These are phyloP conservation scores for Holotrichia oblita DNA, from an alignment of 1,140 invertebrate species.

Conservation along the genomic window DNA sequence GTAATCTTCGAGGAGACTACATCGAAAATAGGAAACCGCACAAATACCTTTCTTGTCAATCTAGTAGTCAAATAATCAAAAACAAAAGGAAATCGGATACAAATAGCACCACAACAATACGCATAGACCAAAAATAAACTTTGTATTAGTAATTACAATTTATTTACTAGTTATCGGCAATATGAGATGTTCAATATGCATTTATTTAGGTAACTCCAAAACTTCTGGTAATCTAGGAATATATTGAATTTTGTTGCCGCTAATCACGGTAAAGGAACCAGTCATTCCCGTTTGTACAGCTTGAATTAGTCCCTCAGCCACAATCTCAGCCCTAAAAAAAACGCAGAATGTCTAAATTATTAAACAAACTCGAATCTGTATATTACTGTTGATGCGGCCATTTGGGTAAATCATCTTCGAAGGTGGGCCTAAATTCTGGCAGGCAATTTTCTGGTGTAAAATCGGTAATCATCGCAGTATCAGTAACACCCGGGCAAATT, in stretches of 20 bases:
- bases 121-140: background rate
- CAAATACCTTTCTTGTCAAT: no score
- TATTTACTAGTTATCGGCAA: no score
- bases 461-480: slow-evolving; percentile 42
- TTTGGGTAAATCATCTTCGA: background rate
- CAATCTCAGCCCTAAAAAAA: slow-evolving; percentile 49
- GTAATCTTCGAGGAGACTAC: no score
- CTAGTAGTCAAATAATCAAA: no score
- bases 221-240: background rate
- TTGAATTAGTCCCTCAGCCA: slow-evolving; percentile 62
- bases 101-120: background rate
- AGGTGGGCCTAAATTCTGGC: background rate
- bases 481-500: slow-evolving; percentile 58
- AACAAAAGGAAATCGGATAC: no score
- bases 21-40: no score
- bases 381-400: slow-evolving; percentile 14
- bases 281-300: slow-evolving; percentile 61
- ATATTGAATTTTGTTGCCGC: slow-evolving; percentile 21
- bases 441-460: background rate
- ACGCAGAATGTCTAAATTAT: background rate
- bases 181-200: slow-evolving; percentile 61
- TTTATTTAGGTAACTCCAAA: slow-evolving; percentile 47
- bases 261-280: slow-evolving; percentile 62
- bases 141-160: background rate
- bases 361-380: background rate